Conservation (phyloP, 2,113 vertebrate species). For the Brachionichthys hirsutus region DNA sequence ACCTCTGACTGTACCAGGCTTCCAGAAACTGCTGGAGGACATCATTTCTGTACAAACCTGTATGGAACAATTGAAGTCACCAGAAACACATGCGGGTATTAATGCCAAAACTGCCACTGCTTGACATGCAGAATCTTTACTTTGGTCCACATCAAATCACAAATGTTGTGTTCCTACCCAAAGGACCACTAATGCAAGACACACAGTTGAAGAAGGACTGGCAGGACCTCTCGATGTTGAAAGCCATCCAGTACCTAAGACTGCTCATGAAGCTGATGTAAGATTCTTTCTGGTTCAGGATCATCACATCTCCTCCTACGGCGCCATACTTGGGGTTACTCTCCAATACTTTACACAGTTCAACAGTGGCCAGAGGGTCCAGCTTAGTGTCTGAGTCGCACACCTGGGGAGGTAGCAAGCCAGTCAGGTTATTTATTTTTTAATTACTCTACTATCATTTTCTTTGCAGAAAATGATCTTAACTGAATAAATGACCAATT, state of each 20-base stretch:
- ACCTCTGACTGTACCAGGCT: conserved; percentile 92
- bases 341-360: conserved; percentile 86
- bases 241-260: conserved; percentile 91
- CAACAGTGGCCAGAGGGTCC: conserved; percentile 83
- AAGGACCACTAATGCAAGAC: conserved; percentile 90
- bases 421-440: neutral
- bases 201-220: conserved; percentile 91
- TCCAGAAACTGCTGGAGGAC: conserved; percentile 89
- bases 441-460: neutral
- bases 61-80: conserved; percentile 5
- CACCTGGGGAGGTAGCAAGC: conserved; percentile 72
- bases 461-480: too few species aligned
- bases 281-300: conserved; percentile 87
- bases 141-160: neutral
- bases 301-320: conserved; percentile 89
- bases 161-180: conserved; percentile 74
- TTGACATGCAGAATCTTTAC: neutral
- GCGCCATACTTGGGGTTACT: conserved; percentile 83
- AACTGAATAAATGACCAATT: neutral
- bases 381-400: conserved; percentile 91
- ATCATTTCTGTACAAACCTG: conserved; percentile 89
- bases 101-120: neutral
- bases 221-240: conserved; percentile 87
- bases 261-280: conserved; percentile 94
- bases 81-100: neutral